These are phyloP conservation scores for Buceros bicornis DNA, from an alignment of 2,797 vertebrate genomes.

Conservation along the genomic window DNA sequence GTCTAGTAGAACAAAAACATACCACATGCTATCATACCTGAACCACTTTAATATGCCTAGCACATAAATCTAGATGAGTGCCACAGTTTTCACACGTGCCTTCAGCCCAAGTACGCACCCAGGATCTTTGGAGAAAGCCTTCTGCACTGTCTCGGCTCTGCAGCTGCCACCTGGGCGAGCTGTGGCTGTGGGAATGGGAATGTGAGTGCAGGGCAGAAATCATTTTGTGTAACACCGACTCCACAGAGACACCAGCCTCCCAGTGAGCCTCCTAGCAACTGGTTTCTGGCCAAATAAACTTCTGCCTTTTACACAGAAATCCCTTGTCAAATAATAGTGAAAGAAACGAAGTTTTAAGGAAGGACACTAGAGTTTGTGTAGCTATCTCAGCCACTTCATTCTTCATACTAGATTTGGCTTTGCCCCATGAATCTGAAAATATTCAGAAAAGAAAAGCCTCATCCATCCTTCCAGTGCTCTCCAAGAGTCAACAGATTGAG, in stretches of 20 bases:
- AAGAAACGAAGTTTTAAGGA: not conserved
- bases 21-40: accelerated
- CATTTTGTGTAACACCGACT: not conserved
- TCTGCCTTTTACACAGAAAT: not conserved
- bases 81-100: too few species aligned
- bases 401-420: not conserved
- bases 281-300: not conserved
- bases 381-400: not conserved
- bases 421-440: not conserved
- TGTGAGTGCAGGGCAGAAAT: not conserved
- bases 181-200: accelerated
- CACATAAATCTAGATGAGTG: accelerated
- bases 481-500: not conserved
- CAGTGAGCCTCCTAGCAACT: not conserved
- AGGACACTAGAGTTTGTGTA: not conserved
- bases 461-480: not conserved
- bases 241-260: not conserved
- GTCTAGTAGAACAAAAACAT: not conserved
- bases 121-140: not conserved
- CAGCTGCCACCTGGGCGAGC: not conserved
- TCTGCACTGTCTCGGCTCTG: accelerated
- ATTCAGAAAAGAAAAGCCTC: not conserved
- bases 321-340: not conserved
- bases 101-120: accelerated
- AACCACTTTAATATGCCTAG: not conserved